phyloP scores from a whole-genome alignment of 2,113 vertebrate genomes.

The Nestor notabilis region DNA sequence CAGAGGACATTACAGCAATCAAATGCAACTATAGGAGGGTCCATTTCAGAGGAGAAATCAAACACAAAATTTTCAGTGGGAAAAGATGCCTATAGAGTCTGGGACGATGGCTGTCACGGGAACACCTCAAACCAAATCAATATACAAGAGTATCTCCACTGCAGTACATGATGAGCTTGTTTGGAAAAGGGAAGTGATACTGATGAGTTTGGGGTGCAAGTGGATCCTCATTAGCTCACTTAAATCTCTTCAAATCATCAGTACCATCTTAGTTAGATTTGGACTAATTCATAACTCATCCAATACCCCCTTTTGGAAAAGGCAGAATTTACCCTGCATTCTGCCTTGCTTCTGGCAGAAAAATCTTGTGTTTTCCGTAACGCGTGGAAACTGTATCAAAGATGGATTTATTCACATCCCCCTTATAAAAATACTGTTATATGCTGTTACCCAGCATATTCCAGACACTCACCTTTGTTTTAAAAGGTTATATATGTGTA shows the following conservation, averaged over 20 bases:
- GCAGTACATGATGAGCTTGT: not conserved
- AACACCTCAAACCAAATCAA: not conserved
- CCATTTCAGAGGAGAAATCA: not conserved
- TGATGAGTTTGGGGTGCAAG: not conserved
- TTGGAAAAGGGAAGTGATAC: not conserved
- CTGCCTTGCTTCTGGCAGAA: not conserved
- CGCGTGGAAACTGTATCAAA: not conserved
- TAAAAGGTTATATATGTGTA: accelerated
- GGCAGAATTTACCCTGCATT: not conserved
- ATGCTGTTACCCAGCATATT: not conserved
- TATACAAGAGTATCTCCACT: not conserved
- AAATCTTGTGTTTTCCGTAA: not conserved
- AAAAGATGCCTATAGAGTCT: not conserved
- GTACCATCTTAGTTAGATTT: not conserved
- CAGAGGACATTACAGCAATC: not conserved
- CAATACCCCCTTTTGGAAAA: not conserved
- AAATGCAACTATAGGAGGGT: not conserved
- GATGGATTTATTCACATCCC: not conserved
- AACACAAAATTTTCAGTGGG: not conserved
- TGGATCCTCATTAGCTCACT: not conserved
- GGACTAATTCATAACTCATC: not conserved
- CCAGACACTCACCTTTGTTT: not conserved
- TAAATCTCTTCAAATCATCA: not conserved
- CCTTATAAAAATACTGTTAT: not conserved
- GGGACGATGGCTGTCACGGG: not conserved